Conservation (phyloP, 2,888 invertebrate genomes). For the Blastobasis lacticolella region DNA sequence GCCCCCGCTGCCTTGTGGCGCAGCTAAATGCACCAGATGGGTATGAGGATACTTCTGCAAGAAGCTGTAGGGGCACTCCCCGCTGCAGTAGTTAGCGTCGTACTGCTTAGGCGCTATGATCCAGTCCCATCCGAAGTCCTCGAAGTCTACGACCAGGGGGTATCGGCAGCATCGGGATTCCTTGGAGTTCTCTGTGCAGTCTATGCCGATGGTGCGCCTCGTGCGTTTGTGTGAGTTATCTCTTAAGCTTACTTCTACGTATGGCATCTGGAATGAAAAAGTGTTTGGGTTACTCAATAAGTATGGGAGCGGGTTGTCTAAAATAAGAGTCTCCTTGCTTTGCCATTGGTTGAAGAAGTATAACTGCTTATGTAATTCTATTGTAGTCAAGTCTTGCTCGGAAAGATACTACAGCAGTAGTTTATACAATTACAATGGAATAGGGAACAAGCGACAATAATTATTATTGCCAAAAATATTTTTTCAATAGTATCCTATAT, state of each 20-base stretch:
- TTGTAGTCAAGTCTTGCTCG: too few relatives aligned
- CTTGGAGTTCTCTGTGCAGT: slow-evolving; percentile 86
- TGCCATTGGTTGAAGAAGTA: too few relatives aligned
- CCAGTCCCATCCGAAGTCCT: slow-evolving; percentile 97
- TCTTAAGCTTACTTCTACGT: slow-evolving; percentile 66
- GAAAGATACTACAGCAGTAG: too few relatives aligned
- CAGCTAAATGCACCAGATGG: slow-evolving; percentile 88
- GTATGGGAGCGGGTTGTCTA: not conserved
- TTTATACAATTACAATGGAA: too few relatives aligned
- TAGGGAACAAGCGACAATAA: too few relatives aligned
- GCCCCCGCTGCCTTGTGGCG: slow-evolving; percentile 83
- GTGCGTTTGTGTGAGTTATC: slow-evolving; percentile 76
- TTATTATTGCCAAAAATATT: too few relatives aligned
- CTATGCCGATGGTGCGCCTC: slow-evolving; percentile 85
- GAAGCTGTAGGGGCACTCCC: slow-evolving; percentile 93
- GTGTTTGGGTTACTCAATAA: not conserved
- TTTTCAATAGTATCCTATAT: too few relatives aligned
- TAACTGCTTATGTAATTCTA: too few relatives aligned
- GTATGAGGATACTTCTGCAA: slow-evolving; percentile 91
- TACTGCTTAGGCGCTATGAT: slow-evolving; percentile 96
- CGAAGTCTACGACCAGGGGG: slow-evolving; percentile 94
- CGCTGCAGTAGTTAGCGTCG: slow-evolving; percentile 96
- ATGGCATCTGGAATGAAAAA: slow-evolving; percentile 58
- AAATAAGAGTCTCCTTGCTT: too few relatives aligned
- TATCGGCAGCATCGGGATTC: slow-evolving; percentile 95